Evolutionary conservation across 2,797 vertebrate species (phyloP), one percentile per base, ranked within the genome.

Genomic region (Todus mexicanus): DNA sequence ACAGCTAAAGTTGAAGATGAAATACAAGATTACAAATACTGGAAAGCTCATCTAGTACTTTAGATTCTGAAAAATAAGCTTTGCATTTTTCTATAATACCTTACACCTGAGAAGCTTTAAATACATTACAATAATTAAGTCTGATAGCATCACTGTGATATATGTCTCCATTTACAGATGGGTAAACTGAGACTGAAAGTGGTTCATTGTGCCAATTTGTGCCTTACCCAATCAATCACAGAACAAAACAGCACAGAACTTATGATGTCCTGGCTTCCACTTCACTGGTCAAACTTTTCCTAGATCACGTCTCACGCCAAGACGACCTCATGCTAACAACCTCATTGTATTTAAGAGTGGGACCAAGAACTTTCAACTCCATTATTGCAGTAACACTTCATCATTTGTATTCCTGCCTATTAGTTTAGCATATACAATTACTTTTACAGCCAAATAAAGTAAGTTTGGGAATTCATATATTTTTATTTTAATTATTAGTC

Each of bases 281-380:
- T 94, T 94, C 90, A 84, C 78, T 92, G 87, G 80, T 94, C 94
- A 95, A 84, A 94, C 63, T 89, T 91, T 87, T 92, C 96, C 84
- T 82, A 93, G 84, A 96, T 92, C 75, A 60, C 18, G 1, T 73
- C 79, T 76, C 59, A 83, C 69, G 84, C 84, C 81, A 95, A 77
- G 23, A 60, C 43, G 78, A 94, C 75, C 63, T 95, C 73, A 93
- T 87, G 84, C 47, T 94, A 89, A 73, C 72, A 94, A 40, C 31
- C 17, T 84, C 82, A 75, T 85, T 92, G 74, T 89, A 77, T 84
- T 65, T 88, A 76, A 90, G 84, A 94, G 75, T n/a, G 33, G 84
- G 42, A 93, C 51, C 15, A 89, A 60, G 82, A 61, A 50, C 26
- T 91, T 90, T 90, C 72, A 45, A 71, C 18, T 84, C 57, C 35